phyloP scores from a whole-genome alignment of 2,113 vertebrate species.

The Platichthys flesus region DNA sequence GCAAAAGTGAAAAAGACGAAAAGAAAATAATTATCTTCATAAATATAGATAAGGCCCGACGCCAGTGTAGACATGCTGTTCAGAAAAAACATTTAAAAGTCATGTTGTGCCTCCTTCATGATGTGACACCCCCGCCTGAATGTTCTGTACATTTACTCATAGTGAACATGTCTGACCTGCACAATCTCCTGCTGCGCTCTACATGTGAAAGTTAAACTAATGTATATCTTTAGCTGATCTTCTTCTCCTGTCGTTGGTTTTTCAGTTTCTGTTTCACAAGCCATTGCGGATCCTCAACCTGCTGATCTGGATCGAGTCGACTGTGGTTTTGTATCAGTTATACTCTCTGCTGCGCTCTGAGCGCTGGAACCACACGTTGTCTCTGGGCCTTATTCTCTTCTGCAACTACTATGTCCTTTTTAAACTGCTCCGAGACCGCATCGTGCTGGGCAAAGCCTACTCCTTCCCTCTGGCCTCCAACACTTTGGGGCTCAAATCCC shows the following conservation, averaged over 20 bases:
- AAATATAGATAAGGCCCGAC: no score
- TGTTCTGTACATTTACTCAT: no score
- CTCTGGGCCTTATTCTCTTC: conserved; percentile 97
- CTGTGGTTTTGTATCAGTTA: conserved; percentile 95
- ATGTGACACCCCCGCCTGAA: no score
- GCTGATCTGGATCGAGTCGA: conserved; percentile 96
- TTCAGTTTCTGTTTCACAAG: conserved; percentile 96
- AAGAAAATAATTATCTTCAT: no score
- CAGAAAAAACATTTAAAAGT: no score
- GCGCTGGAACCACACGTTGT: conserved; percentile 99
- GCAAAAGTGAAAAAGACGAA: no score
- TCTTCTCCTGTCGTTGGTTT: conserved; percentile 14
- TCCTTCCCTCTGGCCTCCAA: conserved; percentile 88
- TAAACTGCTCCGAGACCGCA: conserved; percentile 96
- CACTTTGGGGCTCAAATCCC: conserved; percentile 92
- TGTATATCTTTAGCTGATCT: neutral
- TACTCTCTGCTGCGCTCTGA: conserved; percentile 96
- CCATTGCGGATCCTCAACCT: conserved; percentile 98
- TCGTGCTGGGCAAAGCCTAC: conserved; percentile 97
- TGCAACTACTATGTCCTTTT: conserved; percentile 99
- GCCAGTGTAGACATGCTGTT: no score
- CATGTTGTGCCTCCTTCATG: no score
- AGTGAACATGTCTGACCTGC: no score
- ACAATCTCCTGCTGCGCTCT: no score
- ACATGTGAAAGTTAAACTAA: neutral